Evolutionary conservation across 2,113 vertebrate species (phyloP), one percentile per base, ranked within the genome.

Genomic region (Chamaetylas fuelleborni): DNA sequence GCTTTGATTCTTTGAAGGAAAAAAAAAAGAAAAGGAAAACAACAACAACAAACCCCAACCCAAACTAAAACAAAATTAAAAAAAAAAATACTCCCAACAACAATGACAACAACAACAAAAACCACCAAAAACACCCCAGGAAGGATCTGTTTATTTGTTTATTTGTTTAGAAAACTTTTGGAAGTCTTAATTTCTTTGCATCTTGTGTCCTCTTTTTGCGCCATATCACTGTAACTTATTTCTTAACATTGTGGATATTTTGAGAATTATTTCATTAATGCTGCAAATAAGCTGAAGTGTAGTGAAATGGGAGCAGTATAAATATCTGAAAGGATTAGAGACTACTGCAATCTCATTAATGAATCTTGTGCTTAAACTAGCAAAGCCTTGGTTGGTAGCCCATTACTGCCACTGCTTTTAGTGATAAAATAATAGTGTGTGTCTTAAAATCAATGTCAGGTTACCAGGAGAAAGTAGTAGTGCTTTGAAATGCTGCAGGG

Each of bases 371-470:
- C 18, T 90, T 82, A 40, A 88, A 82, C 1, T 45, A 11, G 24
- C 53, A 29, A 14, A 56, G 24, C 4, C 23, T 81, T 77, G 8
- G 36, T 86, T 85, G 14, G 29, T 85, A 67, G 17, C 17, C 47
- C 11, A 19, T 79, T 80, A 77, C 23, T 85, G 54, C n/a, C 28
- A 76, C 22, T 53, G 15, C 22, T 88, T 83, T 76, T 85, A 84
- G 40, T 56, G 71, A 85, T 29, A 88, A 87, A 79, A 66, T 69
- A 64, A 74, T 67, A 90, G 5, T 0, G 0, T 66, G n/a, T 23
- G 36, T 69, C 66, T 78, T 85, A 66, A 95, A 95, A 90, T 91
- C 90, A 94, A 53, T 81, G 48, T 11, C 36, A 74, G 65, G 22
- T 80, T 90, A 72, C 19, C 53, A 81, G 25, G 25, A 60, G 53